Percentiles rank a stretch among this genome's conserved stretches.
Evolutionary conservation across 2,797 vertebrate species (phyloP).

Genomic region (Gephyroberyx darwinii): DNA sequence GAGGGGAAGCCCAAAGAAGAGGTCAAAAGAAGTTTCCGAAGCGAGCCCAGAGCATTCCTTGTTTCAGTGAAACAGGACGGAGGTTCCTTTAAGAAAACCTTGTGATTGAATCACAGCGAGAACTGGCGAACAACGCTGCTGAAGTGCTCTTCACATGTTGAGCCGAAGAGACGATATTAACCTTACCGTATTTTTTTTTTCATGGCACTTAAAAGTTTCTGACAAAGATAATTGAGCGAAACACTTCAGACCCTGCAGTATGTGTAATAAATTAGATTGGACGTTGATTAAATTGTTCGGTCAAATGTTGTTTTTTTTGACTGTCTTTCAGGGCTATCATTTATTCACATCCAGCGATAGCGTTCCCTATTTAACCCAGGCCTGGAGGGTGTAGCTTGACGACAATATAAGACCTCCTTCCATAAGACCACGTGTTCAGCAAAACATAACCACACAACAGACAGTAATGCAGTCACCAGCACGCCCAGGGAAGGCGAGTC

Average conservation of each 20-base stretch:
- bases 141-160: constrained; percentile 16
- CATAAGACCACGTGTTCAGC: constrained; percentile 58
- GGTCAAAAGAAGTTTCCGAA: constrained; percentile 22
- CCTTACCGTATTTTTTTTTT: constrained; percentile 36
- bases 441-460: constrained; percentile 43
- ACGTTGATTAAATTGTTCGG: constrained; percentile 69
- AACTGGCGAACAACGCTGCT: background rate
- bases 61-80: background rate
- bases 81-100: constrained; percentile 1
- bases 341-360: constrained; percentile 65
- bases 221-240: constrained; percentile 64
- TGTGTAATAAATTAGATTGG: constrained; percentile 70
- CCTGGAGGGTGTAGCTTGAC: constrained; percentile 46
- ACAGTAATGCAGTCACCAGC: constrained; percentile 42
- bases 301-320: constrained; percentile 58
- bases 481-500: constrained; percentile 32
- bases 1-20: constrained; percentile 27
- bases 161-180: constrained; percentile 40
- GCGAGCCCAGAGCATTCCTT: background rate
- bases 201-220: constrained; percentile 35
- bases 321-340: constrained; percentile 58
- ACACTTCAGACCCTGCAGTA: constrained; percentile 60
- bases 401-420: constrained; percentile 41
- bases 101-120: background rate
- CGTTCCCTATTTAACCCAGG: constrained; percentile 50